Evolutionary conservation across 2,797 vertebrate species (phyloP).

Genomic region (Hapalemur alaotrensis): DNA sequence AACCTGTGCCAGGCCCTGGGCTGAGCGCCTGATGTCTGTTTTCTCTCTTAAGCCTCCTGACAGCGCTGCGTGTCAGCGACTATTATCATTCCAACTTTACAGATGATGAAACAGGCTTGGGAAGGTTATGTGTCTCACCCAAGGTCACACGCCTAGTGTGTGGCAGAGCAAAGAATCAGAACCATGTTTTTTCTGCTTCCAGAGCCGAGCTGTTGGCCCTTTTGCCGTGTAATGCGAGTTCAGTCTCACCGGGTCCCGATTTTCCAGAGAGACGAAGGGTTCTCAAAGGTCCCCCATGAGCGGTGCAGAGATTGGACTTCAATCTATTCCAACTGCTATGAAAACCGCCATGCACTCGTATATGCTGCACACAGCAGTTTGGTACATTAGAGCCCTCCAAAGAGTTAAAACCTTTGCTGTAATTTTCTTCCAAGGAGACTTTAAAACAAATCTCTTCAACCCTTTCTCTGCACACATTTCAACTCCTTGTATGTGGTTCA

Average conservation of each 20-base stretch:
- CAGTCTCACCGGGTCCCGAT: neutral
- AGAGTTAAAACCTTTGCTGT: neutral
- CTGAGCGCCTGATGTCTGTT: neutral
- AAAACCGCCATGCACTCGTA: fast-evolving
- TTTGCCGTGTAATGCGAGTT: too few relatives aligned
- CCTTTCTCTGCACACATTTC: neutral
- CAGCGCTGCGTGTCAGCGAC: fast-evolving
- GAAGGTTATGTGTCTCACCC: too few relatives aligned
- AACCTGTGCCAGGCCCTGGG: neutral
- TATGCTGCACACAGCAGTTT: fast-evolving
- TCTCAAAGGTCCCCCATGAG: neutral
- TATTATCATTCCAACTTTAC: neutral
- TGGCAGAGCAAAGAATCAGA: neutral
- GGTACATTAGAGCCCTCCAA: too few relatives aligned
- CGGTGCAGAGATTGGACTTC: neutral
- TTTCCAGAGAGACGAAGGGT: neutral
- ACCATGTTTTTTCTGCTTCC: neutral
- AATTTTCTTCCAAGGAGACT: neutral
- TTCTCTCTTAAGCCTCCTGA: neutral
- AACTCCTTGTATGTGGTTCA: neutral
- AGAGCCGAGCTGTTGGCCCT: neutral
- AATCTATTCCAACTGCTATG: neutral
- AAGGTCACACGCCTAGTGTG: neutral
- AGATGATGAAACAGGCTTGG: neutral
- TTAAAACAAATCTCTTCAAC: neutral